Conservation (phyloP, 2,797 vertebrate genomes). For the Pantherophis vulpinus region DNA sequence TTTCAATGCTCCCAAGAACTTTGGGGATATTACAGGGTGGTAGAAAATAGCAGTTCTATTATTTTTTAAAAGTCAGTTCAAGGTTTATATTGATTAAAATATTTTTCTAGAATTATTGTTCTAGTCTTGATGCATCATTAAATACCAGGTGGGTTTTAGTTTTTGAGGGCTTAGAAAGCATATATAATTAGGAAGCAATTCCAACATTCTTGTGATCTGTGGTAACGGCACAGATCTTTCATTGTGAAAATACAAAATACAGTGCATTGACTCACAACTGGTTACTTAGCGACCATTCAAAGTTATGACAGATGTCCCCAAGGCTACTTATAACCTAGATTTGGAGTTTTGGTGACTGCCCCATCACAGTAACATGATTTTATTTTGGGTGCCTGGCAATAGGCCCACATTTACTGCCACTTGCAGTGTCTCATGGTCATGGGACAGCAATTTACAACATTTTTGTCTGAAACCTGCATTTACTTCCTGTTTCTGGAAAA, state of each 20-base stretch:
- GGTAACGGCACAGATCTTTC: not conserved
- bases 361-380: no score
- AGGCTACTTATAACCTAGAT: no score
- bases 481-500: no score
- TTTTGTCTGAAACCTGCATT: no score
- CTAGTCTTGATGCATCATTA: not conserved
- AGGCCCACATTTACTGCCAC: no score
- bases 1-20: not conserved
- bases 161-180: not conserved
- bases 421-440: no score
- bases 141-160: not conserved
- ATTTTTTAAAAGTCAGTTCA: not conserved
- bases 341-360: no score
- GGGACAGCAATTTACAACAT: no score
- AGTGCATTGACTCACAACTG: no score
- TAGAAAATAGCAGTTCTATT: not conserved
- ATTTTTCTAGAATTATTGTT: not conserved
- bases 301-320: no score
- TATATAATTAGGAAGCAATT: not conserved
- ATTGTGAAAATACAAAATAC: not conserved
- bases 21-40: not conserved
- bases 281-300: no score
- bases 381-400: no score
- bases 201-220: not conserved
- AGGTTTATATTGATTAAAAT: not conserved